Base-by-base conservation (phyloP, 2,888 invertebrate genomes). In the Hirtodrosophila cameraria region DNA sequence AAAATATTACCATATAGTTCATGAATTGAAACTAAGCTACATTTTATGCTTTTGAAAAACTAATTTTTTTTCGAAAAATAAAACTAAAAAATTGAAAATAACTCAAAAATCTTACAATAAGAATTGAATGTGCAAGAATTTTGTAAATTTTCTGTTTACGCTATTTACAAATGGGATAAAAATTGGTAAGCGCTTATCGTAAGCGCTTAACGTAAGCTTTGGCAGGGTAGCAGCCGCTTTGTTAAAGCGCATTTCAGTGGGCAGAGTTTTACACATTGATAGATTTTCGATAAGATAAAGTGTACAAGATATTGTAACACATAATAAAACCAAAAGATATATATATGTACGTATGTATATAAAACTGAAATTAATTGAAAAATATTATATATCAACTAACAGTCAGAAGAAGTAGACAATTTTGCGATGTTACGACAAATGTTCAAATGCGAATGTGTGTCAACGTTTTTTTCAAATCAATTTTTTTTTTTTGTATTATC, bases 371-470 rank as follows among this genome's bases (percentile, higher is more conserved):
- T 18, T 12, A 69, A 55, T 23, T 35, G 1, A 35, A 41, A 59
- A 43, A 48, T 13, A 50, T 55, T 41, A 54, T 41, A 54, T 38
- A 59, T 54, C 36, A 65, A 57, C 45, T 20, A 42, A 57, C 49
- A 45, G 38, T 65, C 52, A 43, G 66, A 72, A 41, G 65, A 41
- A 53, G 23, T 5, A 63, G 49, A 65, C 53, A 77, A 73, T 76
- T 71, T 72, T 52, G 63, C 62, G 52, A 60, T 63, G 62, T 63
- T 79, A 66, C n/a, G 64, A 75, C 61, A 75, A 75, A 71, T 60
- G 38, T 70, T 54, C 59, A 65, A 75, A 82, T 82, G 72, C 79
- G 86, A 85, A 87, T 79, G 86, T 79, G 86, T 79, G 86, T 84
- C 81, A 79, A 65, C 78, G 53, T 46, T 46, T 42, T 46, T 46